Percentiles rank a stretch among this genome's conserved stretches.
These are phyloP conservation scores for Chloropsis cyanopogon DNA, from an alignment of 2,113 vertebrate genomes.

Conservation along the genomic window DNA sequence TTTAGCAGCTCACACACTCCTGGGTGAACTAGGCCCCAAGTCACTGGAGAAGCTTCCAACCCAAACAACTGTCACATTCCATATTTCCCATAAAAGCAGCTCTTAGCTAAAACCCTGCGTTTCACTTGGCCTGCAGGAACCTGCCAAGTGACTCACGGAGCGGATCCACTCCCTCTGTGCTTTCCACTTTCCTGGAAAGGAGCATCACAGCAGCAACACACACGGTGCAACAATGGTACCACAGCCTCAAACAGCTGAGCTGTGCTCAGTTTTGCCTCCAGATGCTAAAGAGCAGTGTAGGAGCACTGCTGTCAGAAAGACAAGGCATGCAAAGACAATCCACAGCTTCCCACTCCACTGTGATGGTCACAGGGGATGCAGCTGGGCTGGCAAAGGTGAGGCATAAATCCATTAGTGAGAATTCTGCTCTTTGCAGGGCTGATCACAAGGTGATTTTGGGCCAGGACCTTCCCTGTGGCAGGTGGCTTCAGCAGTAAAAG, in stretches of 20 bases:
- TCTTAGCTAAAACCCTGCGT: neutral
- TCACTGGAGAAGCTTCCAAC: neutral
- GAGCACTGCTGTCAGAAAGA: neutral
- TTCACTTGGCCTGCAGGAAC: neutral
- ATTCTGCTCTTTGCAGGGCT: neutral
- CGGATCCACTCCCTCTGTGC: fast-evolving
- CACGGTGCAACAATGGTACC: fast-evolving
- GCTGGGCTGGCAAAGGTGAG: neutral
- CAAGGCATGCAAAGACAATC: neutral
- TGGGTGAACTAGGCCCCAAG: neutral
- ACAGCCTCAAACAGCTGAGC: neutral
- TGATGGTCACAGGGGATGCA: fast-evolving
- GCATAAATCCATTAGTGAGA: neutral
- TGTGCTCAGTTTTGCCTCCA: neutral
- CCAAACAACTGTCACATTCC: neutral
- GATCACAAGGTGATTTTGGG: neutral
- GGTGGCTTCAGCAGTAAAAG: neutral
- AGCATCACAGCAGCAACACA: neutral
- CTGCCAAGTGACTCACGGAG: neutral
- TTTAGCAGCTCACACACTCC: neutral
- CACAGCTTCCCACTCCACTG: neutral
- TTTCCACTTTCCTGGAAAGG: neutral
- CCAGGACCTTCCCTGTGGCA: neutral
- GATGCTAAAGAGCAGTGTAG: neutral
- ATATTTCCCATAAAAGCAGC: neutral